Base-by-base conservation (phyloP, 1,140 invertebrate genomes). In the Aplysia californica region DNA sequence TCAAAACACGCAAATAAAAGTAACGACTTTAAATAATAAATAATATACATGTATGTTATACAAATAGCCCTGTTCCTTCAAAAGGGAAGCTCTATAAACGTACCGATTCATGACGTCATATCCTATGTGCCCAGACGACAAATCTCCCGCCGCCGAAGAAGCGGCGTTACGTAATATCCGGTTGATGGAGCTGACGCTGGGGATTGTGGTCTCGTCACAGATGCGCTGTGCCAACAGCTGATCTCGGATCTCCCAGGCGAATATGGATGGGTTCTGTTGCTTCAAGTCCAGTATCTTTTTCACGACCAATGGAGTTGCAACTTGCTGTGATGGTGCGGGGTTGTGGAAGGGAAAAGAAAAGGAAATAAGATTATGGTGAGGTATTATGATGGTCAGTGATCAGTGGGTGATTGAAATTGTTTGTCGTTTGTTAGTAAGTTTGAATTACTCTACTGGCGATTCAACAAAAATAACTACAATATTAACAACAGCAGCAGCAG, bases 161-260 rank as follows among this genome's bases (percentile, higher is more conserved):
- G 58, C 59, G 33, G 86, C 86, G 87, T 97, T 96, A 50, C 96
- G 91, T 70, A 98, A 90, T 86, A 98, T 98, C 50, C 97, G 92
- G 81, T 95, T 99, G 86, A 99, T 99, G 80, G 97, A 99, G 80
- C 96, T 98, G 74, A 99, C 98, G 83, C 96, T 97, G 85, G 98
- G 98, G 83, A 99, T 97, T 91, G 98, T 99, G 89, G 99, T 97
- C 88, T 98, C 96, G 76, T 97, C 98, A 90, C 98, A 99, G 86
- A 99, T 96, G 56, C 96, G 95, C 88, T 99, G 98, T 1, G 96
- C 94, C 72, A 99, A 92, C 79, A 99, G 93, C 91, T 97, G 93
- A 90, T 99, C 97, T 56, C 98, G 92, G 85, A 99, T 99, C 91
- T 99, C 98, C 98, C 98, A 99, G 18, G 98, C 98, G 89, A 99